These are phyloP conservation scores for Drosophila anomelani DNA, from an alignment of 2,888 invertebrate species.

Conservation along the genomic window DNA sequence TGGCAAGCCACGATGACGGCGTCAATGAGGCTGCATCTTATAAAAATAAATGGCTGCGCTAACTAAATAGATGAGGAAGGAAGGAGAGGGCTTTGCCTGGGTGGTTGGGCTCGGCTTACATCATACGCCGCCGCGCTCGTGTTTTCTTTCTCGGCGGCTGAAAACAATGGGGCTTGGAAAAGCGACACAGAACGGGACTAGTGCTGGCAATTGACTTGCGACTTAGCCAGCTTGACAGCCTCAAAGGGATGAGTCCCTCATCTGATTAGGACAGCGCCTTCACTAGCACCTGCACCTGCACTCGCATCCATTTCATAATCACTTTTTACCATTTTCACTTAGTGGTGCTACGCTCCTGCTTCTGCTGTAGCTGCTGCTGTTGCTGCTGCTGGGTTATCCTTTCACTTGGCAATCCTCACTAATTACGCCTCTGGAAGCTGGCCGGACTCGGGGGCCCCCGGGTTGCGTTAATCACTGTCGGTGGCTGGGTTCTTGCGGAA, in stretches of 20 bases:
- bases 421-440: constrained; percentile 18
- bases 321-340: constrained; percentile 69
- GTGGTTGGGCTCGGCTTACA: constrained; percentile 65
- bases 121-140: constrained; percentile 55
- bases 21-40: constrained; percentile 67
- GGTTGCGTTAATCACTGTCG: constrained; percentile 30
- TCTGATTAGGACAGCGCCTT: constrained; percentile 28
- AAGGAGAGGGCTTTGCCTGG: constrained; percentile 4
- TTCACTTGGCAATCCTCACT: constrained; percentile 9
- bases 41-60: constrained; percentile 71
- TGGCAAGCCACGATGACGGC: constrained; percentile 44
- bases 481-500: constrained; percentile 61
- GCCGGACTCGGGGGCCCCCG: constrained; percentile 8
- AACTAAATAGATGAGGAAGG: constrained; percentile 53
- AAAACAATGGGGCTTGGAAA: constrained; percentile 58
- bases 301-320: constrained; percentile 69
- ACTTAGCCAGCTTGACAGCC: constrained; percentile 28
- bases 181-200: constrained; percentile 43
- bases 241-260: constrained; percentile 23
- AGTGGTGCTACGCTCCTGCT: not conserved
- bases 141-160: constrained; percentile 63
- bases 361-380: constrained; percentile 11
- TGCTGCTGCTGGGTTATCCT: constrained; percentile 10
- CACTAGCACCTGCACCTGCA: constrained; percentile 32
- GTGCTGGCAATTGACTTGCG: constrained; percentile 43